These are phyloP conservation scores for Lepidocolaptes lacrymiger DNA, from an alignment of 2,797 vertebrate genomes.

Conservation along the genomic window DNA sequence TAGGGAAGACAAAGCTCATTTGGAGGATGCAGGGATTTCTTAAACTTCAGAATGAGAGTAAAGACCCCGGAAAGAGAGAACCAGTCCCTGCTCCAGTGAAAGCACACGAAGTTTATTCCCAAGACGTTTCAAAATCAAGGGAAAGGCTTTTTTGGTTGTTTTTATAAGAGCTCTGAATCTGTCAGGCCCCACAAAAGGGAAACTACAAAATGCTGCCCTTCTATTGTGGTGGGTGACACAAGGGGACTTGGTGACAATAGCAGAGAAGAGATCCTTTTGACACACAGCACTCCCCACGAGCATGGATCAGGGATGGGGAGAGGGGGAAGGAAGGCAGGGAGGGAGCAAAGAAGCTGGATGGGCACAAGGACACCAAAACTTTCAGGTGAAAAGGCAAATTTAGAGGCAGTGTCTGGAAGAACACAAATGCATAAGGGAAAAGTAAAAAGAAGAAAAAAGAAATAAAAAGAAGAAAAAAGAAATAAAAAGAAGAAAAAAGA, in stretches of 20 bases:
- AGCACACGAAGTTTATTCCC: neutral
- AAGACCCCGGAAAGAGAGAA: neutral
- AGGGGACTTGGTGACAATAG: neutral
- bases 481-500: neutral
- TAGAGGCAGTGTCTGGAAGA: neutral
- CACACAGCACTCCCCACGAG: neutral
- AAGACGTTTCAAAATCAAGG: neutral
- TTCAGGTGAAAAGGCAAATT: neutral
- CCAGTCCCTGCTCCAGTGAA: neutral
- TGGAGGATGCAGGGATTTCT: neutral
- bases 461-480: too few relatives aligned
- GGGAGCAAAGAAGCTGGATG: neutral
- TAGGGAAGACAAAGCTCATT: constrained; percentile 9
- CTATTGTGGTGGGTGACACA: neutral
- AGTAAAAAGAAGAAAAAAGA: neutral
- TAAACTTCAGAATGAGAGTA: neutral
- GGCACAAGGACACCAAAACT: neutral
- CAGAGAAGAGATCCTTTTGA: neutral
- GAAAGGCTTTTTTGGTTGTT: neutral
- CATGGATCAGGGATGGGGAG: neutral
- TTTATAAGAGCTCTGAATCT: neutral
- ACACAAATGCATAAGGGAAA: neutral
- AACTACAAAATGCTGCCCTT: neutral
- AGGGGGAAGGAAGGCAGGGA: neutral
- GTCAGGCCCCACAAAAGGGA: constrained; percentile 1